A percentile compares a stretch with the other conserved stretches of the same genome.
Conservation (phyloP, 2,797 vertebrate genomes). For the Pseudotriccus pelzelni region DNA sequence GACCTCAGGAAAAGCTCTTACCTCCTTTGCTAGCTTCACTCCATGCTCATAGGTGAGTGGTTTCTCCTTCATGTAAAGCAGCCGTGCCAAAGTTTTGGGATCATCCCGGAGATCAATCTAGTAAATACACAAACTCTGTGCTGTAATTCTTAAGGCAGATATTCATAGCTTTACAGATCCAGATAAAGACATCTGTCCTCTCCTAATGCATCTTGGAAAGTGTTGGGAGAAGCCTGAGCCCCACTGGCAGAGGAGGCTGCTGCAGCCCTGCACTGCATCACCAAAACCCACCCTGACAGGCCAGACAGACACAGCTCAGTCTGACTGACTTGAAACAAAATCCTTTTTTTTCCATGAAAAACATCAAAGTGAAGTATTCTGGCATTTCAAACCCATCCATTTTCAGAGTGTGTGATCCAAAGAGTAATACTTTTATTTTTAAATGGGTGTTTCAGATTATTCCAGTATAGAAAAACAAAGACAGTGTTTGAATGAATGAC, state of each 20-base stretch:
- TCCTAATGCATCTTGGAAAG: background rate
- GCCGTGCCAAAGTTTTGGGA: constrained; percentile 86
- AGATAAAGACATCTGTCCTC: background rate
- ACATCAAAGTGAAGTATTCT: background rate
- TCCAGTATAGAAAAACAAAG: background rate
- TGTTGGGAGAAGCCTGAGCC: background rate
- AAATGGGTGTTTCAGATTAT: background rate
- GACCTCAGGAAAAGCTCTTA: constrained; percentile 28
- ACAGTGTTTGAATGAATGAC: background rate
- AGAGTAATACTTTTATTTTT: background rate
- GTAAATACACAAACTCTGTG: background rate
- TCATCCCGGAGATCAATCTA: constrained; percentile 88
- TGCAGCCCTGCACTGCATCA: background rate
- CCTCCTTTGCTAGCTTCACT: constrained; percentile 87
- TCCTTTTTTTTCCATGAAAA: background rate
- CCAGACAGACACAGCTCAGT: background rate
- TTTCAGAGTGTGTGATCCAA: background rate
- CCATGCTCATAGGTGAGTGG: constrained; percentile 87
- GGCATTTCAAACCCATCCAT: background rate
- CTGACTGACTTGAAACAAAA: background rate
- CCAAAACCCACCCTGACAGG: background rate
- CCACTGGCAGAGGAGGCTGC: background rate
- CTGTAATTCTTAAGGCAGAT: background rate
- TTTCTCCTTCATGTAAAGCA: constrained; percentile 89
- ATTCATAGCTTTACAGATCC: background rate